A percentile compares a stretch with the other conserved stretches of the same genome.
Conservation (phyloP, 2,113 vertebrate species). For the Polypterus bichir region DNA sequence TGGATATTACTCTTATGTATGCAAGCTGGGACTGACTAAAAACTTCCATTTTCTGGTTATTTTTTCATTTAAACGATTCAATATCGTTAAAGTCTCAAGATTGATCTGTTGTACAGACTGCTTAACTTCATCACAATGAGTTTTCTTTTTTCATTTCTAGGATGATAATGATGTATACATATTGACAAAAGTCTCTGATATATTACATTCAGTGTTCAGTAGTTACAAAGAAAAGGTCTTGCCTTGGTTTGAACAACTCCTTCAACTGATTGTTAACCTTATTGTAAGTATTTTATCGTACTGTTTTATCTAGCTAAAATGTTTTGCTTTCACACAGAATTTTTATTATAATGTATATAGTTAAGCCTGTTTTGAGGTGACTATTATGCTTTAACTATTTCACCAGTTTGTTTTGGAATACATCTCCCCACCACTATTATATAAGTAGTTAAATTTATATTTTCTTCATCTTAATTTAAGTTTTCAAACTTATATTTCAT, state of each 20-base stretch:
- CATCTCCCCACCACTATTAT: no score
- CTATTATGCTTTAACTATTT: no score
- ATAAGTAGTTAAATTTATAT: no score
- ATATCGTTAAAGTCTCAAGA: not conserved
- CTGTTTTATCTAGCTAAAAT: no score
- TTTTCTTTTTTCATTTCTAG: conserved; percentile 38
- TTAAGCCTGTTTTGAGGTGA: no score
- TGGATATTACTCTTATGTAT: no score
- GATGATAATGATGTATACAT: conserved; percentile 97
- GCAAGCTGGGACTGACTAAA: no score
- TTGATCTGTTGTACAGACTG: not conserved
- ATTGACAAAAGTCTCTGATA: conserved; percentile 93
- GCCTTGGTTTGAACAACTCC: conserved; percentile 91
- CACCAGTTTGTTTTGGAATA: no score
- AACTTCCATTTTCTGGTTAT: not conserved
- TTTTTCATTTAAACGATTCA: not conserved
- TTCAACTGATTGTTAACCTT: conserved; percentile 87
- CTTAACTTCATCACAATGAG: conserved; percentile 9
- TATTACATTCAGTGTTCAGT: conserved; percentile 95
- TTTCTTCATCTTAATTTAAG: no score
- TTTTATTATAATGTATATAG: no score
- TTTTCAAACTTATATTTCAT: no score
- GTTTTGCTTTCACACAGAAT: no score
- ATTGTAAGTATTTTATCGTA: conserved; percentile 63
- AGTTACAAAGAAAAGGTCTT: conserved; percentile 91